Base-by-base conservation (phyloP, 2,797 vertebrate genomes). In the Poeciliopsis presidionis region DNA sequence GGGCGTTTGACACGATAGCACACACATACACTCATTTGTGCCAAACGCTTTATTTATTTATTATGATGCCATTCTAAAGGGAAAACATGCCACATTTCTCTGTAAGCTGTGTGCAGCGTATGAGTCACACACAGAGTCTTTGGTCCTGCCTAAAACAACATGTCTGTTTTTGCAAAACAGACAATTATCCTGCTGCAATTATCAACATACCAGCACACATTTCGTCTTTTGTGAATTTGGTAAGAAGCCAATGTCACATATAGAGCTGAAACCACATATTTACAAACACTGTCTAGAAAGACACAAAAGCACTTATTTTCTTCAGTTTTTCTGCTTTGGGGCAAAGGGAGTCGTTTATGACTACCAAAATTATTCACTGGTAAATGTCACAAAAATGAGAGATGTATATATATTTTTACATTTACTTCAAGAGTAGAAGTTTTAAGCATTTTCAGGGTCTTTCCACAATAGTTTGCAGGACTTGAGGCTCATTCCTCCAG, bases 1-100 rank as follows among this genome's bases (percentile, higher is more conserved):
- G 74, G 79, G 88, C 74, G 57, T 76, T 85, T 89, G 90, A 92
- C 80, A 63, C 9, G 53, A 70, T 81, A 36, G 41, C 72, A 59
- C 55, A 73, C 59, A 51, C 77, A 18, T 43, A 71, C 33, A 80
- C 63, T 70, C 22, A 55, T 30, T 63, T 51, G 43, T 69, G 18
- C 63, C 33, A 2, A 43, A 74, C 41, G 25, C 81, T 79, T 76
- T n/a, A 46, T 55, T 30, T 49, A 30, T 46, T 43, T 45, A 6
- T 20, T 71, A 46, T 5, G 47, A 63, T 25, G 47, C 75, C 85
- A 83, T 57, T 73, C 65, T 76, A 45, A 87, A 55, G 67, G 69
- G 73, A 65, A 75, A 63, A 33, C 22, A 39, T 0, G 13, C 2
- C 14, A 5, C 4, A 18, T 47, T 75, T 36, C 25, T 61, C 73